A percentile compares a stretch with the other conserved stretches of the same genome.
Conservation (phyloP, 2,888 invertebrate species). For the Acronicta aceris region DNA sequence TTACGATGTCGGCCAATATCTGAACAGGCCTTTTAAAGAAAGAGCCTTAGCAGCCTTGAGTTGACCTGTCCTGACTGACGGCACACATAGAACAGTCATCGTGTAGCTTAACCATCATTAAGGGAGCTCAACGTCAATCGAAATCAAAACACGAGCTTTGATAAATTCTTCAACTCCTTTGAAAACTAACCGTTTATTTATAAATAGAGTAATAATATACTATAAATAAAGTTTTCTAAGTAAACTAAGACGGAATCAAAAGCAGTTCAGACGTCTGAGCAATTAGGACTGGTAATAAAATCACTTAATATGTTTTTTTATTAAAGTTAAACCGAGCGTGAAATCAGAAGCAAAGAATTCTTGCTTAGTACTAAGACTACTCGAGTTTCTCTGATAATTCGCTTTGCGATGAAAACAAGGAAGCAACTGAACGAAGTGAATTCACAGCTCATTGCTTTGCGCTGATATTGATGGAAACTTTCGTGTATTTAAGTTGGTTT, state of each 20-base stretch:
- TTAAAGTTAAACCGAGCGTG: conserved; percentile 36
- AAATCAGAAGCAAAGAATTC: conserved; percentile 42
- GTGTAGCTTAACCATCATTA: too few species aligned
- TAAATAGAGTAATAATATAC: too few species aligned
- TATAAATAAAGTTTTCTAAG: not conserved
- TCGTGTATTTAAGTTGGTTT: conserved; percentile 42
- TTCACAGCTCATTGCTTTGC: conserved; percentile 19
- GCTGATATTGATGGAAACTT: conserved; percentile 38
- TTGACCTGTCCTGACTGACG: too few species aligned
- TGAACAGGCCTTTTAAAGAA: too few species aligned
- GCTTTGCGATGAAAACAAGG: conserved; percentile 39
- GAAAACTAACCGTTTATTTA: too few species aligned
- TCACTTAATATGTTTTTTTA: conserved; percentile 5
- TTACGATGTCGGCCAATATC: too few species aligned
- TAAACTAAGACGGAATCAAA: not conserved
- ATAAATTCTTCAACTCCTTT: too few species aligned
- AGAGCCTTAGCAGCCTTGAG: too few species aligned
- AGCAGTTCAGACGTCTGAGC: not conserved
- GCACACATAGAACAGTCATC: too few species aligned
- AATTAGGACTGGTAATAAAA: not conserved
- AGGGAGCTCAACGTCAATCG: too few species aligned
- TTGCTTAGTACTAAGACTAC: conserved; percentile 22
- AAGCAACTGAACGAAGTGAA: conserved; percentile 21
- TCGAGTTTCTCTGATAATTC: conserved; percentile 42
- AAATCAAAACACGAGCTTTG: too few species aligned